Percentiles rank a stretch among this genome's conserved stretches.
Conservation (phyloP, 2,113 vertebrate species). For the Anser cygnoides region DNA sequence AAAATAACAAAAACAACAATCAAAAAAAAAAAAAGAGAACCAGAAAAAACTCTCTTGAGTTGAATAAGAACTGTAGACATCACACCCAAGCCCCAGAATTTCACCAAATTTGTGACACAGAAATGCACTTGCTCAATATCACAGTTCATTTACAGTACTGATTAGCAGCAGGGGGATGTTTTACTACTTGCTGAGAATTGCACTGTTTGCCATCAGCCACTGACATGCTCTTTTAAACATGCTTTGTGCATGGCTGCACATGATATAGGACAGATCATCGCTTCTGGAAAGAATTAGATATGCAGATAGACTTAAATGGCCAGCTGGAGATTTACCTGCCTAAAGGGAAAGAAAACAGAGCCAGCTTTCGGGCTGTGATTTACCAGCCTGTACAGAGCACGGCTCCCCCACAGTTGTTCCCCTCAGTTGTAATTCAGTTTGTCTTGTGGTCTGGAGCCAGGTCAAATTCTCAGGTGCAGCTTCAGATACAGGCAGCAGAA, state of each 20-base stretch:
- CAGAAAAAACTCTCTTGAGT: not conserved
- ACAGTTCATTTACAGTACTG: not conserved
- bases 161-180: not conserved
- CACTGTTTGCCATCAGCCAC: not conserved
- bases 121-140: not conserved
- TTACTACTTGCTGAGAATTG: not conserved
- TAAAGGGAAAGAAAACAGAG: not conserved
- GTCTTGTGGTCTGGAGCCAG: accelerated
- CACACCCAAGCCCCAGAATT: not conserved
- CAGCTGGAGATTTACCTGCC: not conserved
- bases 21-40: not conserved
- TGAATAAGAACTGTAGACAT: not conserved
- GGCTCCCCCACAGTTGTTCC: not conserved
- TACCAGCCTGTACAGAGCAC: accelerated
- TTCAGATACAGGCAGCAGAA: not conserved
- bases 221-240: not conserved
- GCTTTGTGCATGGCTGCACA: not conserved
- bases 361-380: not conserved
- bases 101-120: not conserved
- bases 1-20: not conserved
- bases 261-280: not conserved
- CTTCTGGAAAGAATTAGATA: not conserved
- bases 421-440: not conserved
- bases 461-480: not conserved
- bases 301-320: not conserved